Evolutionary conservation across 2,888 invertebrate species (phyloP).

Genomic region (Ferdinandea cuprea): DNA sequence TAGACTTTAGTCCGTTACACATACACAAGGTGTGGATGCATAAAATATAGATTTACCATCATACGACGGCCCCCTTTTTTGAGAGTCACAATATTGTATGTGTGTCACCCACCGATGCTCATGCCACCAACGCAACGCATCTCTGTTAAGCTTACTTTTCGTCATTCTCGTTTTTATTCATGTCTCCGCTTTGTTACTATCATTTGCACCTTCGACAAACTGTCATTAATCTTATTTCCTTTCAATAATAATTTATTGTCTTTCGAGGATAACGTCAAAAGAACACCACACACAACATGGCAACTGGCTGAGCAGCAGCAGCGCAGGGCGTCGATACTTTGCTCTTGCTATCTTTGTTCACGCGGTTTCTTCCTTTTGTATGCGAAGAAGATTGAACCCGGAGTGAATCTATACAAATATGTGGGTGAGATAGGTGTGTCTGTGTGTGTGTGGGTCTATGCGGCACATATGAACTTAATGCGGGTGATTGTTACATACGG

Average conservation of each 20-base stretch:
- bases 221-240: slow-evolving; percentile 75
- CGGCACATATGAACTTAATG: slow-evolving; percentile 37
- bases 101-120: neutral
- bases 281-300: slow-evolving; percentile 56
- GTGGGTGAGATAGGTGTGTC: too few species aligned
- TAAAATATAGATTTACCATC: slow-evolving; percentile 70
- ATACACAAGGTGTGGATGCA: slow-evolving; percentile 65
- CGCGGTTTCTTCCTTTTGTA: slow-evolving; percentile 7
- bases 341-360: slow-evolving; percentile 5
- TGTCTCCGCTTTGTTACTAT: slow-evolving; percentile 73
- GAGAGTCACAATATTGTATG: neutral
- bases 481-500: slow-evolving; percentile 61
- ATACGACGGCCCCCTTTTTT: neutral
- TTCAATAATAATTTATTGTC: slow-evolving; percentile 75
- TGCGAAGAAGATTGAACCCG: neutral
- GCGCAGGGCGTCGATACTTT: slow-evolving; percentile 33
- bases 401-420: slow-evolving; percentile 11
- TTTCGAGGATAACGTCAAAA: slow-evolving; percentile 72
- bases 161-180: slow-evolving; percentile 72
- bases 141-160: slow-evolving; percentile 68
- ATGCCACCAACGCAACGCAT: slow-evolving; percentile 44
- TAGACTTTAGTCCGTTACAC: slow-evolving; percentile 58
- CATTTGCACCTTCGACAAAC: slow-evolving; percentile 75
- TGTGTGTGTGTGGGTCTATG: slow-evolving; percentile 6
- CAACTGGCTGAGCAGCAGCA: neutral